These are phyloP conservation scores for Phenganax stokvisi DNA, from an alignment of 92 coral and sea anemone genomes.

Conservation along the genomic window DNA sequence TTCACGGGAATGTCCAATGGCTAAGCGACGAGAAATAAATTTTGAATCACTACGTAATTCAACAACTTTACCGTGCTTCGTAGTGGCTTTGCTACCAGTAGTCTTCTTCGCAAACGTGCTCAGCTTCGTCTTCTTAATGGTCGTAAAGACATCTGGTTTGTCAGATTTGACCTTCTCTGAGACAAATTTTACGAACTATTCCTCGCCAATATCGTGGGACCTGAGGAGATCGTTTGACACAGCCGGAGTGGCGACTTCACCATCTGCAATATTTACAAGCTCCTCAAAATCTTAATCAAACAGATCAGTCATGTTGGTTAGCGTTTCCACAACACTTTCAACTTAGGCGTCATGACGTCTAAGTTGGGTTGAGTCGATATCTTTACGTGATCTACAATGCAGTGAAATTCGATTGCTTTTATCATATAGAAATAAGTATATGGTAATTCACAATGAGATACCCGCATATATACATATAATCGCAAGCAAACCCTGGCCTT, in stretches of 20 bases:
- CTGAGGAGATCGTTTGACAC: slow-evolving; percentile 12
- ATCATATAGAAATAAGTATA: background rate
- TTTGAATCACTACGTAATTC: slow-evolving; percentile 11
- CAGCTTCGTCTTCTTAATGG: slow-evolving; percentile 17
- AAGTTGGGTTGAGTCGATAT: slow-evolving; percentile 32
- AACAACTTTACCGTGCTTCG: slow-evolving; percentile 15
- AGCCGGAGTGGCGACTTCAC: slow-evolving; percentile 1
- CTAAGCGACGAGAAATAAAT: slow-evolving; percentile 19
- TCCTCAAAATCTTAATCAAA: slow-evolving; percentile 33
- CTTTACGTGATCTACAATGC: slow-evolving; percentile 34
- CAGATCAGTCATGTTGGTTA: slow-evolving; percentile 39
- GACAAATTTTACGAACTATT: slow-evolving; percentile 4
- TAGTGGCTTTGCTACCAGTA: slow-evolving; percentile 12
- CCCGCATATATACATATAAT: background rate
- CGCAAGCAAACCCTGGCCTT: slow-evolving; percentile 22
- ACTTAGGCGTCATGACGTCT: slow-evolving; percentile 31
- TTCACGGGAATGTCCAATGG: slow-evolving; percentile 20
- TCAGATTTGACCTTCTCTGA: slow-evolving; percentile 17
- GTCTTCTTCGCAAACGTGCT: slow-evolving; percentile 23
- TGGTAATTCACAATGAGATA: background rate
- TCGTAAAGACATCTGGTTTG: slow-evolving; percentile 11
- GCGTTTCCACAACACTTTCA: slow-evolving; percentile 37
- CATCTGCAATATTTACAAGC: slow-evolving; percentile 11
- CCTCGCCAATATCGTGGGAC: slow-evolving; percentile 18
- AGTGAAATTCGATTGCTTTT: slow-evolving; percentile 6